Evolutionary conservation across 23 tunicate species (phyloP), one percentile per base, ranked within the genome.

Genomic region (Styela plicata): DNA sequence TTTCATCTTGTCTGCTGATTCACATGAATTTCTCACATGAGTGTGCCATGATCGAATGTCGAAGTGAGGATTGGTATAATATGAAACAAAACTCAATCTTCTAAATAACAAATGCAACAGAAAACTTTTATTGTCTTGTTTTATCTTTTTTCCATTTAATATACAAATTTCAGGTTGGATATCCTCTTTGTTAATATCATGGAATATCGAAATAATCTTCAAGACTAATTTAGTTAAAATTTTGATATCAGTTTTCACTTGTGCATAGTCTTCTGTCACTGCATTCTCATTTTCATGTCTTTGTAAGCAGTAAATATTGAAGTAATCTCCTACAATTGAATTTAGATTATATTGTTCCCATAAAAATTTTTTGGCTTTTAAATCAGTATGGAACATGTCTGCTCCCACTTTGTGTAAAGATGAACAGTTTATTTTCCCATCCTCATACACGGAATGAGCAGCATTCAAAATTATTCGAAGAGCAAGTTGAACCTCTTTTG

Each of bases 281-380:
- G 57, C 57, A 5, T 44, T 44, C 57, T 44, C 57, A 44, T 44
- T 44, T 44, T 44, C 57, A 34, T 90, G 96, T 3, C 86, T 82
- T 77, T 82, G 90, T 17, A 90, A 71, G 24, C 52, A 76, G 74
- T 37, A 90, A 7, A 90, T 73, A 27, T 86, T 74, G 86, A 85
- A 85, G 66, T 90, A 90, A 32, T 90, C 74, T 0, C 33, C 81
- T 23, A 30, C 24, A 67, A 67, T 84, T 3, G 28, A 27, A 21
- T 25, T 67, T 67, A 25, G 24, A 21, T 18, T 18, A 16, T 22
- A 18, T 18, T 19, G n/a, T 25, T 67, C n/a, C 18, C 24, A 18
- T 27, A 16, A 18, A 62, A 62, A 62, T 67, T 67, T 67, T 1
- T 27, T 25, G 21, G 30, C 13, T 18, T 19, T 1, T 27, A 24